A percentile compares a stretch with the other conserved stretches of the same genome.
Evolutionary conservation across 2,113 vertebrate genomes (phyloP).

Genomic region (Chlamydotis undulata): DNA sequence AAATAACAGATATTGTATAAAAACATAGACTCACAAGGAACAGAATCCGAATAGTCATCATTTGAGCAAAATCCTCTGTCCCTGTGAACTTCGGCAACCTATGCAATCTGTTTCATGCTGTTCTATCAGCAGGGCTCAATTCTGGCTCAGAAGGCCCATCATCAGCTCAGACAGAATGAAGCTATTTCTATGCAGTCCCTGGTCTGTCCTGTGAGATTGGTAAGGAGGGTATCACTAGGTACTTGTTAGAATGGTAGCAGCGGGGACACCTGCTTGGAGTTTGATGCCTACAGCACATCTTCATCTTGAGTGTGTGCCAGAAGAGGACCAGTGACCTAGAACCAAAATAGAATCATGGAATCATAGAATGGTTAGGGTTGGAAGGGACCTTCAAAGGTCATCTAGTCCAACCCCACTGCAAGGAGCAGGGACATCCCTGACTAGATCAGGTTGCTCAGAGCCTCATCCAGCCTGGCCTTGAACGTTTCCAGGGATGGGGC

Average conservation of each 20-base stretch:
- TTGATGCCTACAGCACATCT: not conserved
- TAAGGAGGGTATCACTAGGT: not conserved
- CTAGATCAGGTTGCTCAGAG: too few species aligned
- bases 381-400: too few species aligned
- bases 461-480: too few species aligned
- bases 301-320: not conserved
- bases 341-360: not conserved
- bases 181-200: not conserved
- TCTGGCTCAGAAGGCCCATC: not conserved
- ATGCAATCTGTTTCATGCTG: not conserved
- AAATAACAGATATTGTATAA: not conserved
- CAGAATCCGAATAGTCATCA: not conserved
- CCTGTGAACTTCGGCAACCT: accelerated
- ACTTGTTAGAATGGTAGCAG: not conserved
- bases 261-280: not conserved
- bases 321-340: not conserved
- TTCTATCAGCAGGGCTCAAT: not conserved
- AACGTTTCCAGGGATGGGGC: too few species aligned
- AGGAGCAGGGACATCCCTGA: too few species aligned
- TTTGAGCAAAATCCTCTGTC: not conserved
- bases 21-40: not conserved
- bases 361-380: too few species aligned
- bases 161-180: not conserved
- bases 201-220: not conserved
- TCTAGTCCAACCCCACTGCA: too few species aligned